These are phyloP conservation scores for Cossypha dichroa DNA, from an alignment of 2,797 vertebrate genomes.

Conservation along the genomic window DNA sequence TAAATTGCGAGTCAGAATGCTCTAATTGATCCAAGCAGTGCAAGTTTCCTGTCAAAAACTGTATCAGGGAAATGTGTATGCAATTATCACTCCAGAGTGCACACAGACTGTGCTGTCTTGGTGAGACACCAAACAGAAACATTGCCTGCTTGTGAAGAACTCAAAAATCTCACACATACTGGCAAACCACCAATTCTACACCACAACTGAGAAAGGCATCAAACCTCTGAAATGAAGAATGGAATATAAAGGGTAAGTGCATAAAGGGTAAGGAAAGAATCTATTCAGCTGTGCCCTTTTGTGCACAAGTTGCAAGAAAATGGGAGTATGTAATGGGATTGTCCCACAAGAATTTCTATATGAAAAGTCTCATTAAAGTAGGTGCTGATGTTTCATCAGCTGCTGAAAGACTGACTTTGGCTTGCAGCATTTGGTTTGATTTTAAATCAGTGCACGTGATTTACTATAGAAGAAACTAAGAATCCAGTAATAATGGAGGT, in stretches of 20 bases:
- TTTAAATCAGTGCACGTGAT: not conserved
- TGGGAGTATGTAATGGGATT: not conserved
- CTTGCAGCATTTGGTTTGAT: not conserved
- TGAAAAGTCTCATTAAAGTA: not conserved
- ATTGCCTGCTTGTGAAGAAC: not conserved
- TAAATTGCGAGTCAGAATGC: not conserved
- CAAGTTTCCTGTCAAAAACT: not conserved
- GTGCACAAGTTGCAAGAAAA: not conserved
- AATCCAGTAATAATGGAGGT: not conserved
- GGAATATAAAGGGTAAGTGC: not conserved
- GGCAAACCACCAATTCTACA: not conserved
- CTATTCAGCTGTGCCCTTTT: not conserved
- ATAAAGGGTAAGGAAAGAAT: not conserved
- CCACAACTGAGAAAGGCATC: not conserved
- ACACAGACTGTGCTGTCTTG: not conserved
- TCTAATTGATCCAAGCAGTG: not conserved
- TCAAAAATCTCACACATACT: not conserved
- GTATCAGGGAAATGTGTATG: accelerated
- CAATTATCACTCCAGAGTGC: not conserved
- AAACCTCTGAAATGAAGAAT: not conserved
- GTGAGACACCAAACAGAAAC: not conserved
- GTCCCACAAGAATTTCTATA: not conserved
- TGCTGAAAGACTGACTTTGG: not conserved
- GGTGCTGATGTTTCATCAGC: not conserved
- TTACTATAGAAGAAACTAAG: not conserved